Percentiles rank a stretch among this genome's conserved stretches.
phyloP scores from a whole-genome alignment of 2,888 invertebrate species.

The Heliconius charithonia region DNA sequence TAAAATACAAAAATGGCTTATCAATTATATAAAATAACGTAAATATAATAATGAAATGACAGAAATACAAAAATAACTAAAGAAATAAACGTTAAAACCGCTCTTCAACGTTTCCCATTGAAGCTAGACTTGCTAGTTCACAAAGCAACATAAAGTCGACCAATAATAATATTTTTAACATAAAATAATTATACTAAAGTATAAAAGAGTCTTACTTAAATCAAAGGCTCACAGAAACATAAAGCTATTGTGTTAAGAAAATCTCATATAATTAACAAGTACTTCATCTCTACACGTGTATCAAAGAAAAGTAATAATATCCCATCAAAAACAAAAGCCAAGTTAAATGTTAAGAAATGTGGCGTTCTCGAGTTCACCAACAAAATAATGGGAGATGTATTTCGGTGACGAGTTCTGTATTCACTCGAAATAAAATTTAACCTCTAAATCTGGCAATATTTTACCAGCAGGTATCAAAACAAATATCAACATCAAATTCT shows the following conservation, averaged over 20 bases:
- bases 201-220: neutral
- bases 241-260: slow-evolving; percentile 3
- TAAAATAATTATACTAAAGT: slow-evolving; percentile 4
- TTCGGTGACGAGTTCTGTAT: too few species aligned
- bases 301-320: too few species aligned
- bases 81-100: neutral
- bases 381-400: too few species aligned
- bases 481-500: too few species aligned
- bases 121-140: neutral
- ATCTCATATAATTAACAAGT: slow-evolving; percentile 11
- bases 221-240: neutral
- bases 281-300: neutral
- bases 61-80: neutral
- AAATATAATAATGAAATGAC: too few species aligned
- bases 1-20: neutral
- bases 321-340: too few species aligned
- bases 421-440: too few species aligned
- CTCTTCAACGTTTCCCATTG: neutral
- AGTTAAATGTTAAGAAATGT: too few species aligned
- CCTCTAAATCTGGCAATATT: too few species aligned
- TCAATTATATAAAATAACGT: neutral
- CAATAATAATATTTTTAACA: neutral
- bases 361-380: too few species aligned
- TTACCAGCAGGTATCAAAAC: too few species aligned
- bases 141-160: neutral